These are phyloP conservation scores for Conger conger DNA, from an alignment of 2,113 vertebrate genomes.

Conservation along the genomic window DNA sequence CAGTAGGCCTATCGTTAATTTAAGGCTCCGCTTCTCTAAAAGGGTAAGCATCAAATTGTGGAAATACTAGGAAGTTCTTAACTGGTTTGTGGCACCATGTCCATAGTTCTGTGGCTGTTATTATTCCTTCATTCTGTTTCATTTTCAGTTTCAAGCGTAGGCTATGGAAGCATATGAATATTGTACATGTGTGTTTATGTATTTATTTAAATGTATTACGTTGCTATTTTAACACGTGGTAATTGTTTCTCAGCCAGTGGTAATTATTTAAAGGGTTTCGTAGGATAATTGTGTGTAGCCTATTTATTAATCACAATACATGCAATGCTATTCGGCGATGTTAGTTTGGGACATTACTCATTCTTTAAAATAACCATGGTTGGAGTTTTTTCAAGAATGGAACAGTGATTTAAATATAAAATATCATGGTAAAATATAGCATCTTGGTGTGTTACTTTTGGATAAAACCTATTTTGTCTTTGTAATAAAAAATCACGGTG, in stretches of 20 bases:
- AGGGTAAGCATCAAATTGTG: conserved; percentile 63
- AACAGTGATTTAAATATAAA: background rate
- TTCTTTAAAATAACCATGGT: background rate
- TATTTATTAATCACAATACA: background rate
- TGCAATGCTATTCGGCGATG: background rate
- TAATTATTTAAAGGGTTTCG: background rate
- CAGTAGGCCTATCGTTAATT: conserved; percentile 35
- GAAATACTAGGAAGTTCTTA: conserved; percentile 27
- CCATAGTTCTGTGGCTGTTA: background rate
- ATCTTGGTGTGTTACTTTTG: background rate
- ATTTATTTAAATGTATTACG: background rate
- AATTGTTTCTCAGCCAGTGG: background rate
- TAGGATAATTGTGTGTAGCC: background rate
- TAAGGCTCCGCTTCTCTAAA: conserved; percentile 42
- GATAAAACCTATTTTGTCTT: background rate
- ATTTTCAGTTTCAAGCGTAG: background rate
- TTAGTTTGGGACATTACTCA: background rate
- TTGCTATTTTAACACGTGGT: background rate
- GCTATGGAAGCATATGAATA: background rate
- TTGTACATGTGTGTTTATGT: background rate
- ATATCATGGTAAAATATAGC: background rate
- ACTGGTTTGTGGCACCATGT: conserved; percentile 12
- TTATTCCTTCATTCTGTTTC: background rate
- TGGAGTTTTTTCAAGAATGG: background rate
- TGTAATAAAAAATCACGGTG: conserved; percentile 17